A percentile compares a stretch with the other conserved stretches of the same genome.
Evolutionary conservation across 2,888 invertebrate species (phyloP).

Genomic region (Phaonia tiefii): DNA sequence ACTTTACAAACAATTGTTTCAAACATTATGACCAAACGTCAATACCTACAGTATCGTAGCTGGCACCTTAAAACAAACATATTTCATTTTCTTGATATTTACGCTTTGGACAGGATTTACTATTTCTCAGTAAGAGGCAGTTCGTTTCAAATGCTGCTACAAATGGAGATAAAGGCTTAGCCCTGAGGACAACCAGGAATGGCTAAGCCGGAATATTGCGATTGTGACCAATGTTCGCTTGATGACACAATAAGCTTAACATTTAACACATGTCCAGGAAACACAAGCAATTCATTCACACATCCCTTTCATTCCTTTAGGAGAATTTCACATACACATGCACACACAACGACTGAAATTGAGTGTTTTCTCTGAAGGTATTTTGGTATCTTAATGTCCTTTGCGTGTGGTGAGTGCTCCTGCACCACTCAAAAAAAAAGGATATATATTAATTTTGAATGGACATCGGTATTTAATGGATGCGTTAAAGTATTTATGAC

Average conservation of each 20-base stretch:
- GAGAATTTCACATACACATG: too few relatives aligned
- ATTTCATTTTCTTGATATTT: slow-evolving; percentile 41
- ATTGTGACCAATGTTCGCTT: not conserved
- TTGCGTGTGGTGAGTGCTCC: not conserved
- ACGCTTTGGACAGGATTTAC: slow-evolving; percentile 10
- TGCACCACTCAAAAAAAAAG: not conserved
- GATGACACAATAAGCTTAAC: slow-evolving; percentile 50
- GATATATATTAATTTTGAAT: slow-evolving; percentile 34
- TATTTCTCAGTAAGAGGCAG: slow-evolving; percentile 21
- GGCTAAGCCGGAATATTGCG: not conserved
- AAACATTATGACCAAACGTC: too few relatives aligned
- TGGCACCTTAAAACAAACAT: slow-evolving; percentile 37
- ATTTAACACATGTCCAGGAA: slow-evolving; percentile 50
- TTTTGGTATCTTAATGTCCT: not conserved
- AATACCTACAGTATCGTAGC: too few relatives aligned
- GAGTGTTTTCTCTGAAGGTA: not conserved
- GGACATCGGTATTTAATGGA: slow-evolving; percentile 33
- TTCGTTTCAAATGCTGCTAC: slow-evolving; percentile 21
- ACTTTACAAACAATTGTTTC: too few relatives aligned
- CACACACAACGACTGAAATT: not conserved
- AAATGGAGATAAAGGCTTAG: slow-evolving; percentile 26
- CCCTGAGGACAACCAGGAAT: not conserved
- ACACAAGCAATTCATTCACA: not conserved
- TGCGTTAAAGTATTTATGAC: slow-evolving; percentile 46
- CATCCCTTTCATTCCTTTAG: slow-evolving; percentile 12